Evolutionary conservation across 2,888 invertebrate species (phyloP), one percentile per base, ranked within the genome.

Genomic region (Cyclophora albipunctata): DNA sequence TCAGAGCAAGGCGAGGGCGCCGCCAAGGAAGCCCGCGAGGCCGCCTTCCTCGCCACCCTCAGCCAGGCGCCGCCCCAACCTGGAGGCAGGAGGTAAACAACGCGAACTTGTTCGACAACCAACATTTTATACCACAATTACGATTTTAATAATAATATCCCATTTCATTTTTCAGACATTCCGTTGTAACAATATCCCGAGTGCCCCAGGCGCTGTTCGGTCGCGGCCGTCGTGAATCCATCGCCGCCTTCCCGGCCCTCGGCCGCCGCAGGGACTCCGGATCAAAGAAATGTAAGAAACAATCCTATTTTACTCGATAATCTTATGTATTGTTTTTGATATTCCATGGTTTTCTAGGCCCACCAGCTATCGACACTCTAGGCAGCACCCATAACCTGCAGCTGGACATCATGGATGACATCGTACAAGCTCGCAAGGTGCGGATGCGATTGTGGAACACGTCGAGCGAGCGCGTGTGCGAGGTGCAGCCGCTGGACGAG

Each of bases 371-470:
- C 47, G 93, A 93, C 67, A 77, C 82, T 0, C 88, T 92, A 43
- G 94, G 95, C 49, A 95, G 95, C 77, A 92, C 93, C 43, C 95
- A 95, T 75, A 96, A 95, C 71, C 88, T 96, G 4, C 95, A 95
- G 73, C 82, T 96, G 64, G 96, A 96, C 71, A 95, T 96, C 60
- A 95, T 96, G 95, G 96, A 96, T 66, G 95, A 96, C 70, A 96
- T 96, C 55, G 93, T 95, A 7, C 93, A 93, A 67, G 94, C 95
- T 7, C 91, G 94, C 47, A 95, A 95, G 89, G 91, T 95, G 0
- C 92, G 95, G 54, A 92, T 96, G 91, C 95, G 95, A 69, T 90
- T 96, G 69, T 95, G 95, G 94, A 94, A 93, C 57, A 95, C 95
- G 2, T 93, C 94, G 53, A 94, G 91, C 67, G 93, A 94, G 75